phyloP scores from a whole-genome alignment of 2,797 vertebrate genomes.

The Betta splendens region DNA sequence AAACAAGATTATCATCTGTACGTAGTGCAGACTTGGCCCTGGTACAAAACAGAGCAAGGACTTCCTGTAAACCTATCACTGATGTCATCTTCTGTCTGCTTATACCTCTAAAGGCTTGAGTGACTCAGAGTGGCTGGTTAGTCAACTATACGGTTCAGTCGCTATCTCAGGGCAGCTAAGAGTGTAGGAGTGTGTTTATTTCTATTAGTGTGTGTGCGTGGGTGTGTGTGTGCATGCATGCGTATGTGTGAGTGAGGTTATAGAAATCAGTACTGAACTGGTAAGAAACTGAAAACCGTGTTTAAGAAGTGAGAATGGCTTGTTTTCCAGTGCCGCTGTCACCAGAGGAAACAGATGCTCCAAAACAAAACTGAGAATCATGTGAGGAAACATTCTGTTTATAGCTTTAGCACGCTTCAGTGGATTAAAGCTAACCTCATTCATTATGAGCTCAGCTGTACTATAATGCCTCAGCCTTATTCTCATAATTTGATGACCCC shows the following conservation, averaged over 20 bases:
- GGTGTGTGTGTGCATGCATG: conserved; percentile 6
- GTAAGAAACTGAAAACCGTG: conserved; percentile 56
- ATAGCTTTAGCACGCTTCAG: conserved; percentile 41
- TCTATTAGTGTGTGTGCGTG: conserved; percentile 23
- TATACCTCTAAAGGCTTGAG: conserved; percentile 52
- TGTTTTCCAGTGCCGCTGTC: conserved; percentile 40
- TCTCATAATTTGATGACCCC: neutral
- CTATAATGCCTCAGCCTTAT: neutral
- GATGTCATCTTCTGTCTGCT: conserved; percentile 68
- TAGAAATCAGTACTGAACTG: conserved; percentile 22
- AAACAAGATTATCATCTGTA: conserved; percentile 25
- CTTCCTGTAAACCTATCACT: conserved; percentile 61
- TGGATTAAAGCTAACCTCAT: conserved; percentile 31
- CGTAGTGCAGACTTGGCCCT: conserved; percentile 33
- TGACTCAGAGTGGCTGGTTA: conserved; percentile 56
- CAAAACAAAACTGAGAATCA: conserved; percentile 60
- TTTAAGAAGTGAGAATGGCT: conserved; percentile 70
- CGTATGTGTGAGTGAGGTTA: conserved; percentile 5
- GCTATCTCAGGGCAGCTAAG: conserved; percentile 26
- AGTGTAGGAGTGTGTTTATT: conserved; percentile 55
- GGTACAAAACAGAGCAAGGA: conserved; percentile 26
- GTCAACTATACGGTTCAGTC: conserved; percentile 36
- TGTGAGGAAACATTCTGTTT: conserved; percentile 52
- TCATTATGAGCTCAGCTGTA: conserved; percentile 4
- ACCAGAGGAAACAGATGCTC: conserved; percentile 79